Conservation (phyloP, 1,140 invertebrate species). For the Spodoptera litura region DNA sequence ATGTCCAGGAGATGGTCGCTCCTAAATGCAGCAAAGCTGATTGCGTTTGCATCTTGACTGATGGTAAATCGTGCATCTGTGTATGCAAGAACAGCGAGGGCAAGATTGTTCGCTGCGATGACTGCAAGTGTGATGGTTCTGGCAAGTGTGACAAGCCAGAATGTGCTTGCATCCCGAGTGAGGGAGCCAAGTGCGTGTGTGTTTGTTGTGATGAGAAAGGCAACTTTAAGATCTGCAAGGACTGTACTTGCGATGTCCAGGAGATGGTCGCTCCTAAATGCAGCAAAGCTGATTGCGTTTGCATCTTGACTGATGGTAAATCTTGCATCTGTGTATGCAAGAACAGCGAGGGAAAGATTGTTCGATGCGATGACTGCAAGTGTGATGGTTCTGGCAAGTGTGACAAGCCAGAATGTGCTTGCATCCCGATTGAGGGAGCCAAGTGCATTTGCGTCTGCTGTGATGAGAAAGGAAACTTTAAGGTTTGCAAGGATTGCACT, state of each 20-base stretch:
- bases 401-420: conserved; percentile 44
- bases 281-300: conserved; percentile 52
- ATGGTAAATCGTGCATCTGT: conserved; percentile 59
- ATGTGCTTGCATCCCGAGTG: conserved; percentile 45
- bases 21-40: conserved; percentile 50
- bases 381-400: conserved; percentile 34
- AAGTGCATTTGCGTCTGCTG: conserved; percentile 47
- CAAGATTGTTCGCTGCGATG: conserved; percentile 39
- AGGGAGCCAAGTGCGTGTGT: conserved; percentile 46
- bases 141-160: conserved; percentile 48
- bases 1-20: neutral
- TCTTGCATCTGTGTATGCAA: conserved; percentile 59
- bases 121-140: conserved; percentile 43
- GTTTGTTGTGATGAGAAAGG: conserved; percentile 47
- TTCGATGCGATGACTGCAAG: conserved; percentile 46
- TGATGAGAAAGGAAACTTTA: conserved; percentile 13
- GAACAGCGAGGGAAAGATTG: conserved; percentile 32
- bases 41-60: conserved; percentile 58
- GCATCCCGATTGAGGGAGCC: conserved; percentile 43
- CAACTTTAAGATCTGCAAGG: conserved; percentile 24
- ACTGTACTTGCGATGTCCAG: conserved; percentile 45
- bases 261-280: conserved; percentile 30
- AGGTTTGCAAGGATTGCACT: conserved; percentile 10
- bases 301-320: conserved; percentile 52
- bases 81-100: conserved; percentile 53